A percentile compares a stretch with the other conserved stretches of the same genome.
Evolutionary conservation across 2,113 vertebrate genomes (phyloP).

Genomic region (Thryonomys swinderianus): DNA sequence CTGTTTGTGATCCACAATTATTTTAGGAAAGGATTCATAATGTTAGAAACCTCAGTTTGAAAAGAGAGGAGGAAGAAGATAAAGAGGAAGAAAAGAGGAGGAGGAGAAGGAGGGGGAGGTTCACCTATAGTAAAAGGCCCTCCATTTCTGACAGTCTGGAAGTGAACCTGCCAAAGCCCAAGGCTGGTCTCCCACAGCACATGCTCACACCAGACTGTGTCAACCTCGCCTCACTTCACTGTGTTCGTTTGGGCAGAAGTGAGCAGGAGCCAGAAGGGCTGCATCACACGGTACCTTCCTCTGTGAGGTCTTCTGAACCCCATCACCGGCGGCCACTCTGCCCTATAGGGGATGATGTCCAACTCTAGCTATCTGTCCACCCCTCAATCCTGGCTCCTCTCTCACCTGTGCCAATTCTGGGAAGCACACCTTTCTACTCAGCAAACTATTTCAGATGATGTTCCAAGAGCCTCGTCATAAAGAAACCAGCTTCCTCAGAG

Average conservation of each 20-base stretch:
- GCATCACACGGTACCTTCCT: neutral
- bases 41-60: neutral
- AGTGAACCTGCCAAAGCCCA: no score
- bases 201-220: neutral
- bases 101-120: no score
- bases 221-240: neutral
- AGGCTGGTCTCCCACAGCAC: neutral
- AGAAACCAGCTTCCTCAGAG: neutral
- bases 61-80: neutral
- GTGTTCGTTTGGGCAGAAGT: neutral
- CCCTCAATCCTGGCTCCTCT: neutral
- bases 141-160: neutral
- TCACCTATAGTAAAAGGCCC: neutral
- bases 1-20: neutral
- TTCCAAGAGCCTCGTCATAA: neutral
- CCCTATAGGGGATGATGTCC: neutral
- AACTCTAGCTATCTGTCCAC: neutral
- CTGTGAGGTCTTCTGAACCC: neutral
- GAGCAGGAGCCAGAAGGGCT: neutral
- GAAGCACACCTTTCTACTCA: neutral
- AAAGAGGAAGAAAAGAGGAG: neutral
- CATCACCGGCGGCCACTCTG: neutral
- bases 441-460: neutral
- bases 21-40: conserved; percentile 17
- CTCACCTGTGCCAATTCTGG: neutral